Conservation (phyloP, 2,797 vertebrate species). For the Eidolon dupreanum region DNA sequence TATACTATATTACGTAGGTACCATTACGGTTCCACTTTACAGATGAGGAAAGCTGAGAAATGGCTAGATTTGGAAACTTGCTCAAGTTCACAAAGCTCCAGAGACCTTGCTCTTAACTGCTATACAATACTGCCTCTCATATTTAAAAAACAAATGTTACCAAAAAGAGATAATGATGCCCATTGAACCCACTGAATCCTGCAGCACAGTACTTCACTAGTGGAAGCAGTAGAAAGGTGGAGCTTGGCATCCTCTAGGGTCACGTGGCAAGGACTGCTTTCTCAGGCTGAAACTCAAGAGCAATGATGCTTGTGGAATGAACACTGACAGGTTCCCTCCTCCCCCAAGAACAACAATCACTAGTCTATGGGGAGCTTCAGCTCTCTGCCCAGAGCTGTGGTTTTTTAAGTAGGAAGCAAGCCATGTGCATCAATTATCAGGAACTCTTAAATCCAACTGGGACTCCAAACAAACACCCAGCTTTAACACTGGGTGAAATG, state of each 20-base stretch:
- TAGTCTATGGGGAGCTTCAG: conserved; percentile 14
- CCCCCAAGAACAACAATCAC: conserved; percentile 52
- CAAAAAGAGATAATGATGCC: neutral
- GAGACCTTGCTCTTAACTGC: neutral
- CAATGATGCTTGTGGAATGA: conserved; percentile 65
- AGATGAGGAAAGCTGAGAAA: neutral
- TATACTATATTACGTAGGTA: neutral
- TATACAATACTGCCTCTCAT: neutral
- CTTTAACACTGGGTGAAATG: neutral
- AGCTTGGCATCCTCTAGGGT: conserved; percentile 5
- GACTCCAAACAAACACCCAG: neutral
- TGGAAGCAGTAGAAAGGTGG: neutral
- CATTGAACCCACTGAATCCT: neutral
- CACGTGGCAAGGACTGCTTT: conserved; percentile 37
- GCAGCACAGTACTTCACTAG: neutral
- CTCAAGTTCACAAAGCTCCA: conserved; percentile 13
- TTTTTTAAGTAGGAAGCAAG: conserved; percentile 34
- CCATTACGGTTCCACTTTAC: neutral
- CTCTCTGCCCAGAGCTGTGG: conserved; percentile 22
- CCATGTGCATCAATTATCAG: neutral
- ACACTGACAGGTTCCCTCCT: conserved; percentile 58
- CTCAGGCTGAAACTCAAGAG: conserved; percentile 63
- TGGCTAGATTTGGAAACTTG: neutral
- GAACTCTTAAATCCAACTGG: neutral
- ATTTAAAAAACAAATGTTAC: neutral